Conservation (phyloP, 1,140 invertebrate species). For the Solen grandis region DNA sequence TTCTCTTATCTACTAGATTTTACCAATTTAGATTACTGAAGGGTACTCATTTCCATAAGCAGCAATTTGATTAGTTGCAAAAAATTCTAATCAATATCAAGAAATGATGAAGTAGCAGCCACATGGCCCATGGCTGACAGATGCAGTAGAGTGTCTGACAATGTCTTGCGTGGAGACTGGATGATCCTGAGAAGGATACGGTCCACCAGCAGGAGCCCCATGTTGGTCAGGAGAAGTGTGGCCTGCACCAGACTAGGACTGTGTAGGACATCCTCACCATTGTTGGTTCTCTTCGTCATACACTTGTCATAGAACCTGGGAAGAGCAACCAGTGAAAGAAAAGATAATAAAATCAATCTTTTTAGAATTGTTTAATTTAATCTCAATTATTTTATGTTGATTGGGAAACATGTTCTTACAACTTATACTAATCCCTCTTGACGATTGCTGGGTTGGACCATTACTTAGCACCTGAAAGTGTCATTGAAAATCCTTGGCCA, state of each 20-base stretch:
- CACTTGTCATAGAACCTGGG: no score
- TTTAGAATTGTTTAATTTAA: no score
- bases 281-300: no score
- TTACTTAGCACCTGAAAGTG: no score
- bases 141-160: background rate
- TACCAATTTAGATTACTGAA: background rate
- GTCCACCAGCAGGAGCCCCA: slow-evolving; percentile 95
- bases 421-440: no score
- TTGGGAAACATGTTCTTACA: no score
- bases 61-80: background rate
- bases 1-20: no score
- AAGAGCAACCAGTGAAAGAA: no score
- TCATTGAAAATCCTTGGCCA: no score
- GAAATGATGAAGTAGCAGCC: background rate
- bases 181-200: slow-evolving; percentile 81
- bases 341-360: no score
- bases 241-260: slow-evolving; percentile 79
- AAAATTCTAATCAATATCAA: background rate
- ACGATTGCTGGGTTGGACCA: no score
- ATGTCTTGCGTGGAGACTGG: background rate
- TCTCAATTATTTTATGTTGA: no score
- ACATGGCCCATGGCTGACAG: background rate
- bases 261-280: slow-evolving; percentile 70
- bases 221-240: slow-evolving; percentile 88
- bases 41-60: background rate